Conservation (phyloP, 2,113 vertebrate species). For the Phalacrocorax carbo region DNA sequence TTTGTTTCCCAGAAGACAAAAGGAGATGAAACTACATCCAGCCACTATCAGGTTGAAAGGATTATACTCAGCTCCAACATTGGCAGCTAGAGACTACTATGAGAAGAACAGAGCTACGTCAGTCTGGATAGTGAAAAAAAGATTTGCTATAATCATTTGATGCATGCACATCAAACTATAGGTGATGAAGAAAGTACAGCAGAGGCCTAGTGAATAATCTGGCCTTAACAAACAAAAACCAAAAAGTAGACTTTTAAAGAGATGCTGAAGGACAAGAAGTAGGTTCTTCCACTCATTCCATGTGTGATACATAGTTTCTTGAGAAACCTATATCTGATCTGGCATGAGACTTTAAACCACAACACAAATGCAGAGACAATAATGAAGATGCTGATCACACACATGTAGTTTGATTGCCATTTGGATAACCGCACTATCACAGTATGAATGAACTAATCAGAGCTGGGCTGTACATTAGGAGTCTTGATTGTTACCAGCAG, state of each 20-base stretch:
- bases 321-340: neutral
- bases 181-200: neutral
- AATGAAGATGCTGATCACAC: neutral
- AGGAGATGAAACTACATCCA: neutral
- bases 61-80: neutral
- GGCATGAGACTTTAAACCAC: neutral
- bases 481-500: neutral
- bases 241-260: neutral
- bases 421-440: neutral
- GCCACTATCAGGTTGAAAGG: neutral
- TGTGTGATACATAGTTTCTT: neutral
- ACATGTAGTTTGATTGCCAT: neutral
- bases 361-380: neutral
- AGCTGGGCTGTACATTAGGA: neutral
- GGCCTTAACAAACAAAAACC: neutral
- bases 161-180: neutral
- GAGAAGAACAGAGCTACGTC: neutral
- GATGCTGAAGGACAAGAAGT: neutral
- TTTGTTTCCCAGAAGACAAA: neutral
- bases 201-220: neutral
- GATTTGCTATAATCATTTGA: neutral
- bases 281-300: neutral
- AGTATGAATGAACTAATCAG: neutral
- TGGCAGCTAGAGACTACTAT: neutral
- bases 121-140: neutral